Evolutionary conservation across 2,888 invertebrate genomes (phyloP).

Genomic region (Pachliopta kotzebuea): DNA sequence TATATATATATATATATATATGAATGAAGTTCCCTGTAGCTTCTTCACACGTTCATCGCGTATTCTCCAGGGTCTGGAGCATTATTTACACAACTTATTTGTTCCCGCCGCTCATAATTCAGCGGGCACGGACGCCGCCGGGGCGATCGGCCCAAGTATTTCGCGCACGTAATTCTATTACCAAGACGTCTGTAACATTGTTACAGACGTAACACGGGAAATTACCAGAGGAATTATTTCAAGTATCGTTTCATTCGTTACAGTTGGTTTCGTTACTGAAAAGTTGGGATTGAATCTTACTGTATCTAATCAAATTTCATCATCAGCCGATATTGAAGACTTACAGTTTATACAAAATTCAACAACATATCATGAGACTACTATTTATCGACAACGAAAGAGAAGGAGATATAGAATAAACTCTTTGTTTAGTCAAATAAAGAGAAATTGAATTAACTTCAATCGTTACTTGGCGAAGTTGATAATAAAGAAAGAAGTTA

Average conservation of each 20-base stretch:
- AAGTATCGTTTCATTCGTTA: background rate
- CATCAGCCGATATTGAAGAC: too few species aligned
- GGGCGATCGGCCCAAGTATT: slow-evolving; percentile 24
- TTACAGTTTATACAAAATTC: too few species aligned
- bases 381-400: too few species aligned
- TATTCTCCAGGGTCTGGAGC: slow-evolving; percentile 17
- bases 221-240: slow-evolving; percentile 14
- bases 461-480: too few species aligned
- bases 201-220: slow-evolving; percentile 12
- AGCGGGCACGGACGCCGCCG: slow-evolving; percentile 22
- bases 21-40: background rate
- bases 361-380: too few species aligned
- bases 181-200: slow-evolving; percentile 27
- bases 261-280: too few species aligned
- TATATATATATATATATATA: background rate
- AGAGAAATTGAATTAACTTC: too few species aligned
- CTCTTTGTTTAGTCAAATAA: too few species aligned
- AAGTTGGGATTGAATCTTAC: too few species aligned
- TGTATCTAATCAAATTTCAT: too few species aligned
- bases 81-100: slow-evolving; percentile 30
- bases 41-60: slow-evolving; percentile 15
- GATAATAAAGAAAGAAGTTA: too few species aligned
- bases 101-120: slow-evolving; percentile 28
- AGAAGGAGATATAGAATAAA: too few species aligned
- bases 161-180: slow-evolving; percentile 31